Evolutionary conservation across 1,140 invertebrate species (phyloP).

Genomic region (Sipha flava): DNA sequence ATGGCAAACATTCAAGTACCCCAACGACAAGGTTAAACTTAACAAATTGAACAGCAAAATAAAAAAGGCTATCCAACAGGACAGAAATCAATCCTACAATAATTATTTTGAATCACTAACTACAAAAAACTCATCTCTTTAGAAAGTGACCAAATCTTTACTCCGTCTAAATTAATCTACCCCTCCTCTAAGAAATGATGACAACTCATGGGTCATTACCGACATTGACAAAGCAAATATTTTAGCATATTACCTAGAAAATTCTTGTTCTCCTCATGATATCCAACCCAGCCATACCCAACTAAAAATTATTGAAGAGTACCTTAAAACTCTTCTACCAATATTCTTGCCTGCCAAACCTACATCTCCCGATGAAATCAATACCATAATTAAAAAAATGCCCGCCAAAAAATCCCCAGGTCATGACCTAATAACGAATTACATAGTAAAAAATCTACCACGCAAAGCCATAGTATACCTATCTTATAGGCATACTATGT

Average conservation of each 20-base stretch:
- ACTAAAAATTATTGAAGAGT: too few relatives aligned
- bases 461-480: too few relatives aligned
- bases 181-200: too few relatives aligned
- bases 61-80: too few relatives aligned
- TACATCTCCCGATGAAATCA: neutral
- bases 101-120: neutral
- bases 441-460: too few relatives aligned
- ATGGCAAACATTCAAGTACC: too few relatives aligned
- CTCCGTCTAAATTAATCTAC: neutral
- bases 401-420: neutral
- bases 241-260: neutral
- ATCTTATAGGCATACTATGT: too few relatives aligned
- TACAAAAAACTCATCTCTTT: neutral
- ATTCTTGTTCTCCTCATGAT: neutral
- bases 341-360: neutral
- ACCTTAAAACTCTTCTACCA: neutral
- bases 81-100: too few relatives aligned
- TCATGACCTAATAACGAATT: too few relatives aligned
- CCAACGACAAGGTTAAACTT: neutral
- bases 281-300: neutral
- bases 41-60: neutral
- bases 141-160: neutral
- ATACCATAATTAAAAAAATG: too few relatives aligned
- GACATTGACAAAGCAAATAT: neutral
- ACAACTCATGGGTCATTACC: too few relatives aligned